Evolutionary conservation across 2,797 vertebrate species (phyloP), one percentile per base, ranked within the genome.

Genomic region (Morelia viridis): DNA sequence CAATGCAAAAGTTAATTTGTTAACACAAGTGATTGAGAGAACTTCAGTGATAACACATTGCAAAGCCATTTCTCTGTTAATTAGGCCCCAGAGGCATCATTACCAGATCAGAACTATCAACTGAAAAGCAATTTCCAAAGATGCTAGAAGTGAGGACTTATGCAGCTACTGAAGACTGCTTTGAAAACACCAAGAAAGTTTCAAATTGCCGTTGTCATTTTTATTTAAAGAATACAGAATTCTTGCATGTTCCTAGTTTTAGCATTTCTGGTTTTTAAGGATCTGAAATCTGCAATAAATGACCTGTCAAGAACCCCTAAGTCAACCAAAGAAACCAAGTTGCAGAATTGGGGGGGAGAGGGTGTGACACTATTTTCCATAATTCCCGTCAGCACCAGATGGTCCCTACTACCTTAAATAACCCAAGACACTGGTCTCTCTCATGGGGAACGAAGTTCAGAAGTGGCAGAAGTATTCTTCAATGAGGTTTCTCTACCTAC

Each of bases 1-100:
- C 46, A n/a, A 57, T n/a, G 85, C 56, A 91, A 60, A 90, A 91
- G 85, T 91, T 91, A 85, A 89, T 89, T 60, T 92, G 61, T 85
- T 89, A 89, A 62, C 62, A 68, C 62, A 92, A 85, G 31, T n/a
- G 31, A 85, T 28, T 50, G 61, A 85, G 65, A 88, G n/a, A 24
- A 50, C 57, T 89, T 89, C 64, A 89, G 62, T 61, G 53, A 56
- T 60, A 89, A 83, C 56, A 19, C 56, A 71, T 26, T 85, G 35
- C 5, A 22, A 92, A 92, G 64, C 56, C 53, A 92, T 89, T 86
- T 92, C 71, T 56, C 35, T 57, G 35, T 71, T 92, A 92, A 92
- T 92, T 92, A 85, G 76, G 35, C 80, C 88, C 91, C 64, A 53
- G 83, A 92, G 91, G 91, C 91, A 92, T 92, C 64, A 86, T 89